These are phyloP conservation scores for Tiliacea aurago DNA, from an alignment of 2,888 invertebrate genomes.

Conservation along the genomic window DNA sequence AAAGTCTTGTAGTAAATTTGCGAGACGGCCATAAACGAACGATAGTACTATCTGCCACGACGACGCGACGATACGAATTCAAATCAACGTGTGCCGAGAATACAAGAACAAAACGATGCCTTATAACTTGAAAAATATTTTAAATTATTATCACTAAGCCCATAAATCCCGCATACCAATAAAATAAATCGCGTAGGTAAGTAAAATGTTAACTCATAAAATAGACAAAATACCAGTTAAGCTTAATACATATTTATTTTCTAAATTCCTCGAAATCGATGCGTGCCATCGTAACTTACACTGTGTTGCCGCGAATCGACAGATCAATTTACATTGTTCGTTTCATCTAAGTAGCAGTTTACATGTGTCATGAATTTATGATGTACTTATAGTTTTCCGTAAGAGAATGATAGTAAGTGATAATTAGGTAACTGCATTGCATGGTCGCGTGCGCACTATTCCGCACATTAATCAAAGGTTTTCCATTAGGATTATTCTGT, in stretches of 20 bases:
- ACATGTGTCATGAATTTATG: conserved; percentile 40
- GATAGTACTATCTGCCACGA: conserved; percentile 69
- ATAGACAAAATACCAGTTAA: conserved; percentile 58
- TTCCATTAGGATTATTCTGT: conserved; percentile 61
- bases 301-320: not conserved
- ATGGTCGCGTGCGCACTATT: conserved; percentile 51
- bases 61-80: conserved; percentile 72
- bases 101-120: conserved; percentile 68
- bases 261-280: conserved; percentile 23
- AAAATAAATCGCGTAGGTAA: conserved; percentile 72
- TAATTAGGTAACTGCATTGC: not conserved
- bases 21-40: conserved; percentile 68
- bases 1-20: conserved; percentile 56
- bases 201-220: conserved; percentile 57
- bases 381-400: conserved; percentile 24
- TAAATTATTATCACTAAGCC: conserved; percentile 69
- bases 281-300: conserved; percentile 17
- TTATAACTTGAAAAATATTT: conserved; percentile 70
- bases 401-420: conserved; percentile 24
- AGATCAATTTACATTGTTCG: conserved; percentile 20
- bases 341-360: conserved; percentile 13
- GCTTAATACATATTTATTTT: conserved; percentile 42
- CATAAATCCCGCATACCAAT: conserved; percentile 69
- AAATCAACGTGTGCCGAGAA: conserved; percentile 76
- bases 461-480: conserved; percentile 55